Percentiles rank a stretch among this genome's conserved stretches.
Conservation (phyloP, 2,797 vertebrate genomes). For the Naso thynnoides region DNA sequence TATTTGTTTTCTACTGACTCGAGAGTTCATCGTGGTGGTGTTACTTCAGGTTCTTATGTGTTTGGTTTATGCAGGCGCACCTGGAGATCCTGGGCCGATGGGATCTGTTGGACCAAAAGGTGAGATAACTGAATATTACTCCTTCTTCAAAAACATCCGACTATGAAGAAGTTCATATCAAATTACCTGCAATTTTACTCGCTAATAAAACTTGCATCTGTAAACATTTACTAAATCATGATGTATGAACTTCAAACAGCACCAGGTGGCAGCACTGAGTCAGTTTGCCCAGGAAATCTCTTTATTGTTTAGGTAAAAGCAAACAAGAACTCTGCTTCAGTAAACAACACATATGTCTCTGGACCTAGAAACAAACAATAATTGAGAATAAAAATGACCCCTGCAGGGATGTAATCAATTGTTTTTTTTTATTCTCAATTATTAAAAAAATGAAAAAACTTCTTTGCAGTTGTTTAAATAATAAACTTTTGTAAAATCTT, state of each 20-base stretch:
- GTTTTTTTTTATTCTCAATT: no score
- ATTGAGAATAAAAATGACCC: not conserved
- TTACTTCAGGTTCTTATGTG: not conserved
- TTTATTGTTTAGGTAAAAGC: not conserved
- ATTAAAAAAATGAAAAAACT: no score
- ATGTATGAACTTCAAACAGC: not conserved
- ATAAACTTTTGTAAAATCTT: no score
- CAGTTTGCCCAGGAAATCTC: not conserved
- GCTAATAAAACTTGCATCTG: not conserved
- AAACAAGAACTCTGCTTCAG: not conserved
- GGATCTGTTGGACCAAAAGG: conserved; percentile 91
- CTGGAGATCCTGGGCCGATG: conserved; percentile 86
- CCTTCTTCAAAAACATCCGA: not conserved
- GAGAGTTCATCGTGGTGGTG: not conserved
- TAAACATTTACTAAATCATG: not conserved
- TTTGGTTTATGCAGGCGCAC: conserved; percentile 79
- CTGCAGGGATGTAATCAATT: no score
- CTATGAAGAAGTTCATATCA: not conserved
- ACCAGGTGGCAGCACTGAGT: conserved; percentile 52
- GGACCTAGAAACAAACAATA: not conserved
- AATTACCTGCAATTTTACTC: not conserved
- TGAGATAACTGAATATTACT: conserved; percentile 49
- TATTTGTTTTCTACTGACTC: not conserved
- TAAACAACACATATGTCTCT: not conserved
- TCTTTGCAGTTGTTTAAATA: no score